phyloP scores from a whole-genome alignment of 2,888 invertebrate species.

The Brachyptera risi region DNA sequence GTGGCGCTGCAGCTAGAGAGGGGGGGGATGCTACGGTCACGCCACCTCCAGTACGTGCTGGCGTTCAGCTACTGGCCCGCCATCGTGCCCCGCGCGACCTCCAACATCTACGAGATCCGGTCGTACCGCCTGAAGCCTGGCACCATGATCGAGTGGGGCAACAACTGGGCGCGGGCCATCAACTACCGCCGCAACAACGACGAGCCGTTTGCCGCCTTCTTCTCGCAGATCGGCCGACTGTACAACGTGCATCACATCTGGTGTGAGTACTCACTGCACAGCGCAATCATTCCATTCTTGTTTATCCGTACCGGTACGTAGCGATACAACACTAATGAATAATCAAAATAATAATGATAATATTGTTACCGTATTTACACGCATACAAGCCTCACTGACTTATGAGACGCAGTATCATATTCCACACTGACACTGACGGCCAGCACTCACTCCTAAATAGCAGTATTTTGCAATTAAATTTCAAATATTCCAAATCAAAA shows the following conservation, averaged over 20 bases:
- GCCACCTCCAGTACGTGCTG: slow-evolving; percentile 88
- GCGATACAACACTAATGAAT: too few species aligned
- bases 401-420: too few species aligned
- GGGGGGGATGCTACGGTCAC: slow-evolving; percentile 72
- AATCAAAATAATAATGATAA: too few species aligned
- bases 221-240: slow-evolving; percentile 93
- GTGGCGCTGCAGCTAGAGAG: slow-evolving; percentile 68
- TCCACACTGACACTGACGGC: too few species aligned
- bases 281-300: too few species aligned
- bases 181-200: slow-evolving; percentile 85
- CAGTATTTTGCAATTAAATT: too few species aligned
- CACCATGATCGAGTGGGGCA: slow-evolving; percentile 99
- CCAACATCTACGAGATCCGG: slow-evolving; percentile 91
- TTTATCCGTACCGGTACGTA: too few species aligned
- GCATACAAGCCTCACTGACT: too few species aligned
- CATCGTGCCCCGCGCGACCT: slow-evolving; percentile 62
- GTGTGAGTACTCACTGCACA: too few species aligned
- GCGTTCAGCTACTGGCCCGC: slow-evolving; percentile 98
- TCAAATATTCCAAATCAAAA: too few species aligned
- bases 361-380: too few species aligned
- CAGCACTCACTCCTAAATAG: too few species aligned
- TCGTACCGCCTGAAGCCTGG: slow-evolving; percentile 92
- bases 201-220: slow-evolving; percentile 96
- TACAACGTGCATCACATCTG: slow-evolving; percentile 99
- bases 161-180: slow-evolving; percentile 96